phyloP scores from a whole-genome alignment of 2,888 invertebrate species.

The Microchrysa polita region DNA sequence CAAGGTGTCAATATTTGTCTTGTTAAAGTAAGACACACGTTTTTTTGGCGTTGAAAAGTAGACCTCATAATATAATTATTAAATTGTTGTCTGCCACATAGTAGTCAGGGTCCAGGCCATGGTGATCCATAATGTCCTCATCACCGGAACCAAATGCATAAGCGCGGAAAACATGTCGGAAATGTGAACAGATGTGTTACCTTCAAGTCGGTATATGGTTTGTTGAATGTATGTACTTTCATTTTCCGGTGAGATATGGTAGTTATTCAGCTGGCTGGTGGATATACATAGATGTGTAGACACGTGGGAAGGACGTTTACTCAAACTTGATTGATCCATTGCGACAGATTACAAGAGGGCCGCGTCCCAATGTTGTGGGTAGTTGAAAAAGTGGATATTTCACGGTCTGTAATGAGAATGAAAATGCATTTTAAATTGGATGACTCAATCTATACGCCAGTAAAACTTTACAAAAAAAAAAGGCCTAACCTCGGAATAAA shows the following conservation, averaged over 20 bases:
- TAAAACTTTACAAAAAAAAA: too few species aligned
- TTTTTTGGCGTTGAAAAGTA: constrained; percentile 22
- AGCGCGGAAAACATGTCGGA: constrained; percentile 2
- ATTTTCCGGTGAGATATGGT: constrained; percentile 36
- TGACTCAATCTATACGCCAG: constrained; percentile 7
- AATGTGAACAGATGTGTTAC: constrained; percentile 40
- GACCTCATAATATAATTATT: constrained; percentile 37
- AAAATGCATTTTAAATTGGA: constrained; percentile 18
- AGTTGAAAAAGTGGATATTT: neutral
- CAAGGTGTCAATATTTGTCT: constrained; percentile 50
- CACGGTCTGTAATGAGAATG: constrained; percentile 21
- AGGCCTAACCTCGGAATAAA: too few species aligned
- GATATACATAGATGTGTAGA: neutral
- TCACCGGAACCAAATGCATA: constrained; percentile 22
- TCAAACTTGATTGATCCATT: constrained; percentile 15
- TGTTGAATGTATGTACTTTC: neutral
- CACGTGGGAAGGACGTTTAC: constrained; percentile 17
- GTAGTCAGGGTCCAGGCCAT: neutral
- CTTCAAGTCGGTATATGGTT: neutral
- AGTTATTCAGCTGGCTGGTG: too few species aligned
- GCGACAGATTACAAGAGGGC: constrained; percentile 33
- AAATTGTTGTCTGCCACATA: constrained; percentile 22
- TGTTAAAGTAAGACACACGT: constrained; percentile 49
- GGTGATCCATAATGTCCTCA: constrained; percentile 1
- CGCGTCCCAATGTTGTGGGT: constrained; percentile 1